These are phyloP conservation scores for Hycleus cichorii DNA, from an alignment of 1,140 invertebrate species.

Conservation along the genomic window DNA sequence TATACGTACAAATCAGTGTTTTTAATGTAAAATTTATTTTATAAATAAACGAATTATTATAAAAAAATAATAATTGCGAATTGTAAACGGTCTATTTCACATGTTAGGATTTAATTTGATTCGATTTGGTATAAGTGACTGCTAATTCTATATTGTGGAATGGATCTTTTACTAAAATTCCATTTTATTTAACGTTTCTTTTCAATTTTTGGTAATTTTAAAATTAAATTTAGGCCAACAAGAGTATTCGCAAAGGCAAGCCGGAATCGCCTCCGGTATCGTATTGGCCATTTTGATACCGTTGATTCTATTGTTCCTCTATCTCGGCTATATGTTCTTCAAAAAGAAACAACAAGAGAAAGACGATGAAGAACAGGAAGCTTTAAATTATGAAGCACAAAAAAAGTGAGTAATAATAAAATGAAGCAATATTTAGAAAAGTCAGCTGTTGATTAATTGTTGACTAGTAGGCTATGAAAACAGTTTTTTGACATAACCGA, in stretches of 20 bases:
- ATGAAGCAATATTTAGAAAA: too few species aligned
- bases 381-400: slow-evolving; percentile 4
- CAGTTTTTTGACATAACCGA: too few species aligned
- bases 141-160: slow-evolving; percentile 28
- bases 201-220: background rate
- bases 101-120: slow-evolving; percentile 18
- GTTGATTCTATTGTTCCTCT: slow-evolving; percentile 62
- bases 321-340: slow-evolving; percentile 59
- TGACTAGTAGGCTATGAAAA: too few species aligned
- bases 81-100: slow-evolving; percentile 25
- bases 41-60: background rate
- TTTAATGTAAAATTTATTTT: background rate
- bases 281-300: slow-evolving; percentile 68
- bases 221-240: slow-evolving; percentile 56
- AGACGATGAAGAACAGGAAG: slow-evolving; percentile 41
- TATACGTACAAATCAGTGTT: background rate
- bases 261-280: slow-evolving; percentile 69
- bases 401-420: slow-evolving; percentile 3
- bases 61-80: background rate
- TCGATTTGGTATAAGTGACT: slow-evolving; percentile 11
- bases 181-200: background rate
- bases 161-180: slow-evolving; percentile 18
- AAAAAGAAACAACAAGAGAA: slow-evolving; percentile 47
- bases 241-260: slow-evolving; percentile 66
- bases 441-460: too few species aligned